Evolutionary conservation across 2,888 invertebrate genomes (phyloP), one percentile per base, ranked within the genome.

Genomic region (Idaea biselata): DNA sequence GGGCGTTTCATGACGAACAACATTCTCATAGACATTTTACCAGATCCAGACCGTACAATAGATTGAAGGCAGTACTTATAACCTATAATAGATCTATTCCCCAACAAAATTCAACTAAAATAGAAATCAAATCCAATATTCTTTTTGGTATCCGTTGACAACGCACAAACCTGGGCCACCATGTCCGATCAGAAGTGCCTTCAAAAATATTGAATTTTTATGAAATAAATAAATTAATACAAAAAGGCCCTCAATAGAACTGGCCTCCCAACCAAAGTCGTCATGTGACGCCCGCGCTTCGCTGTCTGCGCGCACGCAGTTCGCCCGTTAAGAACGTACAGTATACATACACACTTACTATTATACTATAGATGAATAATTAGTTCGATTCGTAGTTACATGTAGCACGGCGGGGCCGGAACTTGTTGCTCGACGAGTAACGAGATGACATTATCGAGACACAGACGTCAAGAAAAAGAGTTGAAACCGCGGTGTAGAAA

Each of bases 131-230:
- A 77, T 69, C 4, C 56, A 56, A 66, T 73, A 73, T 73, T 77
- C 75, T 68, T 73, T 82, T 85, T 75, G 81, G 78, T 72, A 79
- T 75, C 74, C 78, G 70, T 74, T 71, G 71, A 93, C 93, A 71
- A 69, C 93, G 94, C 94, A 94, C 63, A 68, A 94, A 94, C 94
- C 95, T 96, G 96, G 97, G 96, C 97, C 97, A 95, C 94, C 95
- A 96, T 96, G 97, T 97, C 97, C 97, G 96, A 95, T 95, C 96
- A 95, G 95, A 97, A 97, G 97, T 97, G 97, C 97, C 97, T 97
- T 97, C 97, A 96, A 94, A 90, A 78, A 84, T 95, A 94, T 96
- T 96, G 95, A 94, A 95, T 96, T 97, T 96, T 95, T 74, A 74
- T 96, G 95, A 95, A 94, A 95, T 94, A 95, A 94, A 93, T 72